Evolutionary conservation across 1,140 invertebrate genomes (phyloP).

Genomic region (Zaprionus ghesquierei): DNA sequence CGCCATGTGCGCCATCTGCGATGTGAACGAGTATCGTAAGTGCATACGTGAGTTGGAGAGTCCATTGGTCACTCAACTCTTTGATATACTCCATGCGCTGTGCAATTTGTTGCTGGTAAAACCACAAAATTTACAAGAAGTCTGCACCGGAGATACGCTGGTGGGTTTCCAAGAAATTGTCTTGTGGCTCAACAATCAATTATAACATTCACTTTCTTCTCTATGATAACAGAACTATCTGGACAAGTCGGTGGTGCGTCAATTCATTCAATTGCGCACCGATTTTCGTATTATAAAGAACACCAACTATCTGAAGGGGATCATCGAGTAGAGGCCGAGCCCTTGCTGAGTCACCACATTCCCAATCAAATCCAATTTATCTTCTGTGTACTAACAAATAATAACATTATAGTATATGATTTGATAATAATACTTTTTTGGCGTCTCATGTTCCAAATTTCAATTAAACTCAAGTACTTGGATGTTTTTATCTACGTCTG

Average conservation of each 20-base stretch:
- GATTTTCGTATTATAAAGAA: slow-evolving; percentile 85
- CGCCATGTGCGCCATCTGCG: slow-evolving; percentile 98
- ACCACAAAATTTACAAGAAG: slow-evolving; percentile 97
- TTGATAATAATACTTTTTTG: slow-evolving; percentile 30
- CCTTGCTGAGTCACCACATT: slow-evolving; percentile 69
- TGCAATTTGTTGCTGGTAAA: slow-evolving; percentile 98
- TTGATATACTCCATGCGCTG: slow-evolving; percentile 97
- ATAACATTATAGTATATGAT: slow-evolving; percentile 31
- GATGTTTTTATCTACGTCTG: slow-evolving; percentile 55
- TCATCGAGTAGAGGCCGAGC: slow-evolving; percentile 61
- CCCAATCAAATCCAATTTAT: slow-evolving; percentile 32
- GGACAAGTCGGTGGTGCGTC: slow-evolving; percentile 92
- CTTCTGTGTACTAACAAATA: slow-evolving; percentile 42
- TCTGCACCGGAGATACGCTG: slow-evolving; percentile 96
- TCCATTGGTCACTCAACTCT: slow-evolving; percentile 91
- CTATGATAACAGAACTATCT: slow-evolving; percentile 89
- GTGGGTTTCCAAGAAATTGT: slow-evolving; percentile 84
- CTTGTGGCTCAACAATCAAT: background rate
- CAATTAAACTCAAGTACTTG: slow-evolving; percentile 65
- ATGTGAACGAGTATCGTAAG: slow-evolving; percentile 97
- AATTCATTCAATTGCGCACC: slow-evolving; percentile 95
- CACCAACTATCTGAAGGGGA: slow-evolving; percentile 76
- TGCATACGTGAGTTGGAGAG: slow-evolving; percentile 90
- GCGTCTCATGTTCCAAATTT: slow-evolving; percentile 44
- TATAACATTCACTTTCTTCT: slow-evolving; percentile 53